Conservation (phyloP, 2,113 vertebrate genomes). For the Neomonachus schauinslandi region DNA sequence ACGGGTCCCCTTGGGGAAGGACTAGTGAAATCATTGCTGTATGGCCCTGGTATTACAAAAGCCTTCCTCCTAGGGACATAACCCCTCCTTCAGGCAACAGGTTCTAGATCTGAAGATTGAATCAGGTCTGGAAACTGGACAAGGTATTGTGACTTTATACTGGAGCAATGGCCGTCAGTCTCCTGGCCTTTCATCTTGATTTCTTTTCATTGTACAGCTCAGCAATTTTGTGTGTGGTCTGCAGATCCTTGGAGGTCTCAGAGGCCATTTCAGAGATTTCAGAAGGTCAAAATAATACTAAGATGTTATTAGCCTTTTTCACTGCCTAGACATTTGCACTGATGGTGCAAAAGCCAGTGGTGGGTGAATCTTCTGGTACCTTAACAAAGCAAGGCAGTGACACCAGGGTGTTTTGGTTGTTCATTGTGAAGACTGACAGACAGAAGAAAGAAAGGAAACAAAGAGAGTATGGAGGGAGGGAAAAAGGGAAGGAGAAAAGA, state of each 20-base stretch:
- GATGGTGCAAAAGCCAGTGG: not conserved
- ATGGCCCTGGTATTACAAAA: not conserved
- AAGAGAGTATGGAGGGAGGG: not conserved
- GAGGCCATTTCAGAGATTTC: not conserved
- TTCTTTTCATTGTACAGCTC: conserved; percentile 18
- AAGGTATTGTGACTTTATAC: not conserved
- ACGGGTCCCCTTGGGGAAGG: not conserved
- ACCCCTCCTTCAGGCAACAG: not conserved
- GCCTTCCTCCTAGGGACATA: not conserved
- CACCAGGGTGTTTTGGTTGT: not conserved
- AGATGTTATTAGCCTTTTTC: not conserved
- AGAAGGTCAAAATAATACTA: not conserved
- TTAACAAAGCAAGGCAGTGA: not conserved
- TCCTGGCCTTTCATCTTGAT: not conserved
- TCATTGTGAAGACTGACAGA: not conserved
- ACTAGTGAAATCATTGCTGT: not conserved
- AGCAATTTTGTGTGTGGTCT: not conserved
- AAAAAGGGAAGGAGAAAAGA: no score
- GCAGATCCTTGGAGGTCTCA: not conserved
- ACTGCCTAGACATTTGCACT: not conserved
- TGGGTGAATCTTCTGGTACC: not conserved
- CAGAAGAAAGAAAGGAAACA: not conserved
- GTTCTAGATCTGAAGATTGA: not conserved
- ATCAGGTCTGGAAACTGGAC: conserved; percentile 1
- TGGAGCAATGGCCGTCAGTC: not conserved